A percentile compares a stretch with the other conserved stretches of the same genome.
Evolutionary conservation across 2,888 invertebrate genomes (phyloP).

Genomic region (Drosophila tripunctata): DNA sequence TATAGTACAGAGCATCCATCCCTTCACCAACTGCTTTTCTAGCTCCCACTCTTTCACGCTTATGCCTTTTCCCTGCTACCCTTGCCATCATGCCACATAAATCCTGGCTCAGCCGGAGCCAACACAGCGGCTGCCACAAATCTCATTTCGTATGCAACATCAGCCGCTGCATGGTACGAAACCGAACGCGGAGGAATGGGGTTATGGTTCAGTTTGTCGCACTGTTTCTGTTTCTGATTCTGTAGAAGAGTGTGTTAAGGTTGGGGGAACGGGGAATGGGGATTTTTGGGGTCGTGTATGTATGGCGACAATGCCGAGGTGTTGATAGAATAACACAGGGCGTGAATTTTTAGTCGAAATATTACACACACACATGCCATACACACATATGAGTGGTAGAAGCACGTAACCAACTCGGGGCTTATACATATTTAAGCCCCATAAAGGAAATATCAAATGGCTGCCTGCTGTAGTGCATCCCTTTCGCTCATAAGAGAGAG

Average conservation of each 20-base stretch:
- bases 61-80: background rate
- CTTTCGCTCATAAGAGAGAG: conserved; percentile 23
- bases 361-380: conserved; percentile 33
- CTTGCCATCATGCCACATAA: conserved; percentile 17
- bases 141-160: conserved; percentile 75
- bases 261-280: too few species aligned
- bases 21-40: too few species aligned
- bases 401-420: conserved; percentile 63
- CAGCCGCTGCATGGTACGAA: conserved; percentile 43
- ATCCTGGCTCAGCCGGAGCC: conserved; percentile 42
- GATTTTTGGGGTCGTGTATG: conserved; percentile 22
- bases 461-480: conserved; percentile 49
- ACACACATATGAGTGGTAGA: conserved; percentile 16
- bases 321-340: conserved; percentile 73
- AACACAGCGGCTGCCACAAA: conserved; percentile 44
- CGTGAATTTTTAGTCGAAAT: conserved; percentile 71
- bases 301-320: conserved; percentile 69
- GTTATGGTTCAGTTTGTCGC: background rate
- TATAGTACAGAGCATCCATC: too few species aligned
- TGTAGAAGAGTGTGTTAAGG: too few species aligned
- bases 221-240: conserved; percentile 6
- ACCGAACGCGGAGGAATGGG: too few species aligned
- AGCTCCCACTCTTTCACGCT: background rate
- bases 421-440: conserved; percentile 78
- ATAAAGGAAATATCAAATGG: conserved; percentile 71